Percentiles rank a stretch among this genome's conserved stretches.
phyloP scores from a whole-genome alignment of 2,113 vertebrate genomes.

The Tangachromis dhanisi region DNA sequence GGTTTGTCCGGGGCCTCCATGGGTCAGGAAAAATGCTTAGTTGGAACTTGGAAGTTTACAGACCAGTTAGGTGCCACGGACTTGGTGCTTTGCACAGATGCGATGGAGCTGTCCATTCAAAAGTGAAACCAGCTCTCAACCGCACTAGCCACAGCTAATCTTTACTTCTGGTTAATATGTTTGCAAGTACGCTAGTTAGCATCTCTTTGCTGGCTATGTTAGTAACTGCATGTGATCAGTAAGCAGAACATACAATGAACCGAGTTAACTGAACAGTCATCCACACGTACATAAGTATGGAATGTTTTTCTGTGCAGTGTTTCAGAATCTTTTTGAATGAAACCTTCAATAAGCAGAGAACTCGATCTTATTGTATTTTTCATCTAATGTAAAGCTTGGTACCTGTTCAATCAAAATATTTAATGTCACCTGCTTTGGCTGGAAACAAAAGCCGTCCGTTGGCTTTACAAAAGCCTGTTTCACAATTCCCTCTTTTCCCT shows the following conservation, averaged over 20 bases:
- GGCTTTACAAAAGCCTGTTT: not conserved
- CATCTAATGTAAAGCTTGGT: not conserved
- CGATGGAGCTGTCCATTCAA: not conserved
- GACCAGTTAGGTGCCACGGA: not conserved
- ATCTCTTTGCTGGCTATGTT: not conserved
- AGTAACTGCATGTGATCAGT: not conserved
- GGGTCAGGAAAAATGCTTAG: not conserved
- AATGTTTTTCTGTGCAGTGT: not conserved
- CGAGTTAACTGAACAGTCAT: not conserved
- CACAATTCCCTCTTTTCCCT: not conserved
- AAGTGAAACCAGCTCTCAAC: not conserved
- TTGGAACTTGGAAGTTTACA: not conserved
- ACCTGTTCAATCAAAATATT: not conserved
- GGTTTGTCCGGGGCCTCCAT: fast-evolving
- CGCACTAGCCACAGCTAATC: not conserved
- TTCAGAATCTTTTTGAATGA: not conserved
- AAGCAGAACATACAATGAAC: not conserved
- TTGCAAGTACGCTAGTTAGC: fast-evolving
- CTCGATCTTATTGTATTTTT: not conserved
- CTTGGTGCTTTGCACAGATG: not conserved
- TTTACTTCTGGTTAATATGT: not conserved
- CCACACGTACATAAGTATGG: not conserved
- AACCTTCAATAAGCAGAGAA: not conserved
- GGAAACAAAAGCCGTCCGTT: not conserved
- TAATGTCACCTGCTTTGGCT: not conserved